phyloP scores from a whole-genome alignment of 2,113 vertebrate species.

The Trogon surrucura region DNA sequence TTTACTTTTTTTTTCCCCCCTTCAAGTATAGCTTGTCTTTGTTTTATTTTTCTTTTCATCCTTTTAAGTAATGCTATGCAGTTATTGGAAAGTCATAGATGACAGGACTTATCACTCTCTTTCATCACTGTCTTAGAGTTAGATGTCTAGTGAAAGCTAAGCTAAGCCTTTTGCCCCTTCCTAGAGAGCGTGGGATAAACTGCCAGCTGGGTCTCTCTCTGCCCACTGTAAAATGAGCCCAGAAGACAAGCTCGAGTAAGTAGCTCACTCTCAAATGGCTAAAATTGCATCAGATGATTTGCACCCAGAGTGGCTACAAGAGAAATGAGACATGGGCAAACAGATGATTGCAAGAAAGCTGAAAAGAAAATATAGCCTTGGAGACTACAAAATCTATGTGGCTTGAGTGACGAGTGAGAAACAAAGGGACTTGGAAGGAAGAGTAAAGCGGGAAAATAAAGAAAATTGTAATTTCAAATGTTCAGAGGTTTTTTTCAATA shows the following conservation, averaged over 20 bases:
- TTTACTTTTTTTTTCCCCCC: neutral
- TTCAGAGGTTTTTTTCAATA: neutral
- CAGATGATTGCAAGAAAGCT: conserved; percentile 6
- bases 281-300: conserved; percentile 19
- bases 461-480: neutral
- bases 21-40: neutral
- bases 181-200: conserved; percentile 41
- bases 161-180: conserved; percentile 49
- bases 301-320: neutral
- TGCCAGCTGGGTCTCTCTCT: conserved; percentile 52
- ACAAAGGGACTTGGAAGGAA: neutral
- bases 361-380: conserved; percentile 2
- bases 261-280: conserved; percentile 1
- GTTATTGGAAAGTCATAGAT: conserved; percentile 17
- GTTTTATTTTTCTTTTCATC: neutral
- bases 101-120: conserved; percentile 1
- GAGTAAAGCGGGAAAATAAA: neutral
- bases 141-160: conserved; percentile 34
- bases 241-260: neutral
- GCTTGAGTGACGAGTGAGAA: conserved; percentile 30
- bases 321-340: neutral
- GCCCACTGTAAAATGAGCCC: conserved; percentile 29
- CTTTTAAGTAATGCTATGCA: neutral
- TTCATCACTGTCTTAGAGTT: neutral
- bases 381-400: neutral